phyloP scores from a whole-genome alignment of 2,797 vertebrate species.

The Pangasius macronema region DNA sequence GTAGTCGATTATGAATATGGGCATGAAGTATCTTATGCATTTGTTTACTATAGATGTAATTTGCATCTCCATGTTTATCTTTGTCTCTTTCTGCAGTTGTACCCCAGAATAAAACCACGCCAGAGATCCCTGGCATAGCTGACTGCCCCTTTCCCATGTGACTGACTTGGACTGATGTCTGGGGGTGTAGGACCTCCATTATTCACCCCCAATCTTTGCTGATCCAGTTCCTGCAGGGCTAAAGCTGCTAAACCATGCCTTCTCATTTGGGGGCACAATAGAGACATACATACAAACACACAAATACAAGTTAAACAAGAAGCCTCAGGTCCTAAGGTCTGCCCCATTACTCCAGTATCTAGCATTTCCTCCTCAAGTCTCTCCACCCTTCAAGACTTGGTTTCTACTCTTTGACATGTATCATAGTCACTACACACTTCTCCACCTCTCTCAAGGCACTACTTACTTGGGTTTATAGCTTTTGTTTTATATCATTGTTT shows the following conservation, averaged over 20 bases:
- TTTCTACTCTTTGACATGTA: neutral
- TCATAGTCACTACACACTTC: conserved; percentile 36
- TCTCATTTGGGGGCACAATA: conserved; percentile 27
- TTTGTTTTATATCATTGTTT: conserved; percentile 49
- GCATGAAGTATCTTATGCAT: neutral
- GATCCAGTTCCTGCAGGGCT: conserved; percentile 56
- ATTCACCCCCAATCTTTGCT: conserved; percentile 57
- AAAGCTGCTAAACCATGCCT: conserved; percentile 61
- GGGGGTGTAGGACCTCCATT: conserved; percentile 60
- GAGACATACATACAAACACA: conserved; percentile 39
- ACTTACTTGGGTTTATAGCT: conserved; percentile 42
- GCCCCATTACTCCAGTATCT: conserved; percentile 18
- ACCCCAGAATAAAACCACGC: conserved; percentile 95
- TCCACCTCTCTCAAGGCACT: conserved; percentile 46
- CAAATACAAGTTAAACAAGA: conserved; percentile 50
- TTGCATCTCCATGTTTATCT: neutral
- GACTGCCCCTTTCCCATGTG: conserved; percentile 39
- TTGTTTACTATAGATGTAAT: neutral
- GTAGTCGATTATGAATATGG: neutral
- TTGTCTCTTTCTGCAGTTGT: conserved; percentile 77
- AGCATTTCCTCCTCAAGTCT: neutral
- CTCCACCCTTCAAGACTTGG: conserved; percentile 22
- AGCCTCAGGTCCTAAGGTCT: conserved; percentile 55
- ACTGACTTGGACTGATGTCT: conserved; percentile 62
- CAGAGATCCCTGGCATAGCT: conserved; percentile 92